Evolutionary conservation across 2,888 invertebrate species (phyloP).

Genomic region (Hyalella azteca): DNA sequence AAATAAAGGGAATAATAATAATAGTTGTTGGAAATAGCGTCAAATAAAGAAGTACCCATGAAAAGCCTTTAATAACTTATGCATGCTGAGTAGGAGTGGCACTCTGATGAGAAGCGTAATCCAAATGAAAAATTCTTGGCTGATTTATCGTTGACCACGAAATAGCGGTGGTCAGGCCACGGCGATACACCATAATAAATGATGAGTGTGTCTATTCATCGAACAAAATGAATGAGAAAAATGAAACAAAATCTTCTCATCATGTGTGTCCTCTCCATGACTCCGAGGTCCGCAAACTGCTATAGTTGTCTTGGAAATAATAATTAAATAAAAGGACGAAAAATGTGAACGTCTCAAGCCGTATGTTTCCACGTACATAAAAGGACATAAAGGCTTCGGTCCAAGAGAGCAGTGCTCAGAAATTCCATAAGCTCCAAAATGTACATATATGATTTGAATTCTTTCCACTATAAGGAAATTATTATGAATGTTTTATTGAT

Average conservation of each 20-base stretch:
- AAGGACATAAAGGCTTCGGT: slow-evolving; percentile 31
- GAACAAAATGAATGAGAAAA: not conserved
- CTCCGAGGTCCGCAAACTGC: not conserved
- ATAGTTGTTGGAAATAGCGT: not conserved
- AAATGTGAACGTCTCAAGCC: slow-evolving; percentile 31
- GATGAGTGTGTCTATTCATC: too few species aligned
- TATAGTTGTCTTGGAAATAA: not conserved
- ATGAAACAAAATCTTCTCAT: not conserved
- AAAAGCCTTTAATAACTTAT: not conserved
- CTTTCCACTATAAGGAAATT: too few species aligned
- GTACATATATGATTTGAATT: not conserved
- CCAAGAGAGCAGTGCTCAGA: not conserved
- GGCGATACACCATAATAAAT: too few species aligned
- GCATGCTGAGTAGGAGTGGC: not conserved
- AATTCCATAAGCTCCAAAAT: not conserved
- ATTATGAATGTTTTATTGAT: too few species aligned
- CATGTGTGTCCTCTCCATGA: not conserved
- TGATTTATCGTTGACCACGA: too few species aligned
- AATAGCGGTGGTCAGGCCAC: too few species aligned
- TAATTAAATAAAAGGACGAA: not conserved
- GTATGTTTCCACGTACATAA: slow-evolving; percentile 40
- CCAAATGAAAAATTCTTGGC: too few species aligned
- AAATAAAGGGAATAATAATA: not conserved
- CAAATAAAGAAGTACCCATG: slow-evolving; percentile 16
- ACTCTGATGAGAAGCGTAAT: slow-evolving; percentile 12